phyloP scores from a whole-genome alignment of 2,113 vertebrate species.

The Taxidea taxus region DNA sequence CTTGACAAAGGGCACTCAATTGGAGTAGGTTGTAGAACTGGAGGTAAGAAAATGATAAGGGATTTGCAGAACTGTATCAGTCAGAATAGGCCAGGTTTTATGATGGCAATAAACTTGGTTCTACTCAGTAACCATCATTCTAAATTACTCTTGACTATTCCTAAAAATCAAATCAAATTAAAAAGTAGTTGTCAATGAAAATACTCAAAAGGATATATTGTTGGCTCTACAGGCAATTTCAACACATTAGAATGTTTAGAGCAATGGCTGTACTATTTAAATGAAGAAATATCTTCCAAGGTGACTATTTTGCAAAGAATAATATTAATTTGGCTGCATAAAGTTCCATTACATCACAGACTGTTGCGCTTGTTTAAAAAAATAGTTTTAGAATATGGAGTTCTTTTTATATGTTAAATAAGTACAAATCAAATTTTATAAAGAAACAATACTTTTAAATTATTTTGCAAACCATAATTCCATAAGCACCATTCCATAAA shows the following conservation, averaged over 20 bases:
- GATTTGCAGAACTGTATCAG: background rate
- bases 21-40: background rate
- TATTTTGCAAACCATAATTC: background rate
- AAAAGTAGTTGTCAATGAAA: background rate
- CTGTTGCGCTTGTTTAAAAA: background rate
- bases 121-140: background rate
- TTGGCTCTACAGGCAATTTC: background rate
- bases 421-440: background rate
- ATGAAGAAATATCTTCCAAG: background rate
- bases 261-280: background rate
- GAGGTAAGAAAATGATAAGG: background rate
- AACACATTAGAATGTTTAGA: background rate
- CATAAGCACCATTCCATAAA: background rate
- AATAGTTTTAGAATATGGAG: background rate
- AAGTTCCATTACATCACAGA: background rate
- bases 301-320: slow-evolving; percentile 11
- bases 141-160: background rate
- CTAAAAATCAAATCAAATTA: background rate
- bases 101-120: background rate
- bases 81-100: background rate
- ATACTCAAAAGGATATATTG: background rate
- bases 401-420: slow-evolving; percentile 9
- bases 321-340: background rate
- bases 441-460: background rate
- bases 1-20: background rate